A percentile compares a stretch with the other conserved stretches of the same genome.
Conservation (phyloP, 1,140 invertebrate genomes). For the Globodera rostochiensis region DNA sequence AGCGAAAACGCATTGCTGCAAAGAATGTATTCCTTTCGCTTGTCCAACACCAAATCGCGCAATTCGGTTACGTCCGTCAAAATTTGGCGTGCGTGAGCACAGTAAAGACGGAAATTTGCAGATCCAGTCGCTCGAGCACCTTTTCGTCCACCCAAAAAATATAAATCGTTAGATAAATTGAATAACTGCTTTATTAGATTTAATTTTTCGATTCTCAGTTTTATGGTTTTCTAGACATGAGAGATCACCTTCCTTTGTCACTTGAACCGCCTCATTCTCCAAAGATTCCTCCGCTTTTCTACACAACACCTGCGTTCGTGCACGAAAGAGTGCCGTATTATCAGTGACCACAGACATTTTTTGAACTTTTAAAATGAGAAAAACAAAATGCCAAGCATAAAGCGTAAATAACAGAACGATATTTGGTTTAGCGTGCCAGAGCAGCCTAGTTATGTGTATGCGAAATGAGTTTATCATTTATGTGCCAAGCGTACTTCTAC, state of each 20-base stretch:
- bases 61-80: conserved; percentile 50
- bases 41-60: conserved; percentile 53
- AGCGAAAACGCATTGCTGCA: conserved; percentile 46
- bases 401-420: conserved; percentile 8
- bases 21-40: conserved; percentile 50
- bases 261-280: background rate
- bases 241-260: background rate
- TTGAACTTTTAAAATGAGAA: conserved; percentile 1
- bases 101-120: conserved; percentile 41
- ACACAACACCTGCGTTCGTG: conserved; percentile 40
- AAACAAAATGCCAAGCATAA: conserved; percentile 6
- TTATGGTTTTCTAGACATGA: background rate
- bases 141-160: background rate
- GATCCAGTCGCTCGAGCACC: conserved; percentile 28
- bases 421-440: background rate
- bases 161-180: background rate
- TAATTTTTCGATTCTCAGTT: no score
- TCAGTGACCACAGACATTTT: conserved; percentile 27
- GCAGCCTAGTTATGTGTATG: no score
- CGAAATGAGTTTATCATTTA: background rate
- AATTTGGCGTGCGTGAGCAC: conserved; percentile 46
- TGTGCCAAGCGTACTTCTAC: background rate
- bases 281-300: background rate
- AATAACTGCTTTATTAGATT: no score
- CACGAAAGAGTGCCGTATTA: conserved; percentile 55